Percentiles rank a stretch among this genome's conserved stretches.
These are phyloP conservation scores for Puntigrus tetrazona DNA, from an alignment of 2,113 vertebrate species.

Conservation along the genomic window DNA sequence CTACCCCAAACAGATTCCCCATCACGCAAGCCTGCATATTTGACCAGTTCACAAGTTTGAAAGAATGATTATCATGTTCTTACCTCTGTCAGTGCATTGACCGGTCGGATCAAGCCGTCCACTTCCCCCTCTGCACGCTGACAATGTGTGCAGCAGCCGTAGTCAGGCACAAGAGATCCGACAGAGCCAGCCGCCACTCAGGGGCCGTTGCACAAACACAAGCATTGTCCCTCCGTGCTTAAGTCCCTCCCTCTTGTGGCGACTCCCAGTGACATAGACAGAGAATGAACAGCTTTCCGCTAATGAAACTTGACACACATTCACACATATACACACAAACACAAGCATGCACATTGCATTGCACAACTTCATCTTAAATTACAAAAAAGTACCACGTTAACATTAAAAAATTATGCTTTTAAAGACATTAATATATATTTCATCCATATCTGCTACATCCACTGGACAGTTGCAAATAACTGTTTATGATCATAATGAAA, in stretches of 20 bases:
- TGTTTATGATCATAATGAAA: not conserved
- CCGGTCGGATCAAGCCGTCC: constrained; percentile 64
- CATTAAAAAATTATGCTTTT: not conserved
- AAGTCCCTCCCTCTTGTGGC: constrained; percentile 76
- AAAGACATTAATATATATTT: not conserved
- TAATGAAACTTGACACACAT: constrained; percentile 60
- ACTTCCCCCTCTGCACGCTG: constrained; percentile 65
- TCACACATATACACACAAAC: constrained; percentile 29
- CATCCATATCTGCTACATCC: not conserved
- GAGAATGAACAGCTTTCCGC: constrained; percentile 62
- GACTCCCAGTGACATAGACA: constrained; percentile 68
- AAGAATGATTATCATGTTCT: constrained; percentile 45
- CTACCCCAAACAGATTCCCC: constrained; percentile 32
- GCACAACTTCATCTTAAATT: not conserved
- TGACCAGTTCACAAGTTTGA: constrained; percentile 10
- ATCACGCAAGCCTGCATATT: constrained; percentile 42
- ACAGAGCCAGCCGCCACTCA: constrained; percentile 71
- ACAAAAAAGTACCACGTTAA: not conserved
- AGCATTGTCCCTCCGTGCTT: constrained; percentile 72
- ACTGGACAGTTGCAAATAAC: not conserved
- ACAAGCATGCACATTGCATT: constrained; percentile 6
- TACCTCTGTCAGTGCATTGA: constrained; percentile 70
- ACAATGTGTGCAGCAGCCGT: constrained; percentile 68
- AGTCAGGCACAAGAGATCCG: constrained; percentile 70
- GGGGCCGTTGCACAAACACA: constrained; percentile 78